Base-by-base conservation (phyloP, 2,113 vertebrate genomes). In the Apus apus region DNA sequence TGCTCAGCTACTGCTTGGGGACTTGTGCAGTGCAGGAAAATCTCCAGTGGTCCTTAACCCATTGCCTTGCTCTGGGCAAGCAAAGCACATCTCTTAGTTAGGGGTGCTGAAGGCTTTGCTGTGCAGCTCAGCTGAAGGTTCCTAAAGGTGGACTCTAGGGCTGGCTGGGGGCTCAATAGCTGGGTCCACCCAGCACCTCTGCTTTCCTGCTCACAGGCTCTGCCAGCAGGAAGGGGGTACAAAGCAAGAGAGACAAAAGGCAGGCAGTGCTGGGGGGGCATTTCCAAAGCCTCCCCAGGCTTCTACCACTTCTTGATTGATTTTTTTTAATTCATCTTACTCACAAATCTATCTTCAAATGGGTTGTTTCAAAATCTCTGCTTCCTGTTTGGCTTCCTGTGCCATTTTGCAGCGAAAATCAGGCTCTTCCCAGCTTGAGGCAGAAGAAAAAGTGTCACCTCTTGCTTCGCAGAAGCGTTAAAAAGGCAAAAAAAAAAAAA, bases 41-140 rank as follows among this genome's bases (percentile, higher is more conserved):
- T 23, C 56, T 32, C 0, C 0, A 2, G 43, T 56, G 58, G 46
- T 43, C 62, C 43, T 66, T 27, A 34, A 68, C 45, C 60, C 18
- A 1, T 14, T 57, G 34, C 46, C 29, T 53, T 70, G 26, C 27
- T 48, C 6, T 0, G 0, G 3, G 23, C 29, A 40, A 64, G 10
- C 6, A 34, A 66, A 89, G 45, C 16, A 25, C 10, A 16, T 2
- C 38, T 57, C 79, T 66, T 72, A 87, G 23, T 40, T 19, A 68
- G 23, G 38, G 26, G 43, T 56, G 48, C 48, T 61, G 66, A 85
- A 75, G 30, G 30, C 50, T 77, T 91, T 62, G 51, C 38, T 71
- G 30, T 62, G 34, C 36, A 29, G 54, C 0, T 0, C 48, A 62
- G 40, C 43, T 90, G 67, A 51, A 91, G 13, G 38, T 65, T 76